Conservation (phyloP, 2,797 vertebrate genomes). For the Lacerta bilineata region DNA sequence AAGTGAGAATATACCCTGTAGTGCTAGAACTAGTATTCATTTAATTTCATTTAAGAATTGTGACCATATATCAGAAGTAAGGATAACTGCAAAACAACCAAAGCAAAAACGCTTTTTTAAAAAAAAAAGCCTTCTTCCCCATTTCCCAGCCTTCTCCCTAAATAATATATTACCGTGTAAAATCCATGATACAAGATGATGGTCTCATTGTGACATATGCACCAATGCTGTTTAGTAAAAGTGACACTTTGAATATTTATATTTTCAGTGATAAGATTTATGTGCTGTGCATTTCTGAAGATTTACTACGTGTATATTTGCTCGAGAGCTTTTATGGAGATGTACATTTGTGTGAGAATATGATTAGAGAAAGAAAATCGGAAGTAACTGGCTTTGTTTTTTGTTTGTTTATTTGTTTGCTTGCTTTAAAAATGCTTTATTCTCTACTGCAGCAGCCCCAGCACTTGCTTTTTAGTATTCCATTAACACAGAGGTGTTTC, state of each 20-base stretch:
- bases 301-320: conserved; percentile 27
- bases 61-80: background rate
- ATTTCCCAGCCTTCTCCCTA: conserved; percentile 18
- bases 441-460: conserved; percentile 48
- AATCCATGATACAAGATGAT: background rate
- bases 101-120: conserved; percentile 1
- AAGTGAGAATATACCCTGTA: background rate
- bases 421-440: conserved; percentile 4
- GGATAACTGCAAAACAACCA: background rate
- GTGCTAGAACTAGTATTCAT: background rate
- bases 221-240: conserved; percentile 21
- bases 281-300: fast-evolving
- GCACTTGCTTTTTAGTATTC: conserved; percentile 67
- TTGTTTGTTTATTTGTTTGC: conserved; percentile 59
- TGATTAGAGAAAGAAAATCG: conserved; percentile 55
- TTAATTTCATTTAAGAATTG: background rate
- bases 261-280: background rate
- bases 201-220: fast-evolving
- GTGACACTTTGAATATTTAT: fast-evolving
- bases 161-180: background rate
- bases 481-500: conserved; percentile 68
- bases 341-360: conserved; percentile 28
- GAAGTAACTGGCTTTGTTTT: conserved; percentile 68
- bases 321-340: background rate
- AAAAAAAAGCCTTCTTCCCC: background rate